A percentile compares a stretch with the other conserved stretches of the same genome.
Evolutionary conservation across 2,797 vertebrate genomes (phyloP).

Genomic region (Cyprinodon diabolis): DNA sequence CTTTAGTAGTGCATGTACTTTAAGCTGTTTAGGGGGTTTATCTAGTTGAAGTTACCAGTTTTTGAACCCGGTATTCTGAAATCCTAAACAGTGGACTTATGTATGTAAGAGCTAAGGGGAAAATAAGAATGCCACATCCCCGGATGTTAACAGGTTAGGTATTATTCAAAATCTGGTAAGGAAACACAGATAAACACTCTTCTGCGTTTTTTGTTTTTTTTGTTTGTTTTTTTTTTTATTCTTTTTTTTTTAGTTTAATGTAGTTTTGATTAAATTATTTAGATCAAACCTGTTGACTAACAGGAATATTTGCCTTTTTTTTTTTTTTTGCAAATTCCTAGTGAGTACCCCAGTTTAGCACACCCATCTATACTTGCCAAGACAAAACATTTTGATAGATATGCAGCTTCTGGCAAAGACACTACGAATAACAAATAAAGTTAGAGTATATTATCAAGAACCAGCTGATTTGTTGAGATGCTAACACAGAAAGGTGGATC

Average conservation of each 20-base stretch:
- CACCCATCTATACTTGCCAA: slow-evolving; percentile 47
- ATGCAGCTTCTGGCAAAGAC: slow-evolving; percentile 59
- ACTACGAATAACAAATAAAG: slow-evolving; percentile 53
- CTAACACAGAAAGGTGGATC: slow-evolving; percentile 32
- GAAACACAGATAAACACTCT: no score
- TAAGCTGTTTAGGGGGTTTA: neutral
- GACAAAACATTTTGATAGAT: slow-evolving; percentile 58
- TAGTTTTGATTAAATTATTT: neutral
- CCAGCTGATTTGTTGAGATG: slow-evolving; percentile 24
- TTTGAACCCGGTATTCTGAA: neutral
- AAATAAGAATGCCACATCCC: no score
- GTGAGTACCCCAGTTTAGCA: slow-evolving; percentile 43
- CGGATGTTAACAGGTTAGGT: no score
- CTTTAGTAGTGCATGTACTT: neutral
- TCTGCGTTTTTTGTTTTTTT: no score
- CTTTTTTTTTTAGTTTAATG: no score
- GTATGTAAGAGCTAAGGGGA: neutral
- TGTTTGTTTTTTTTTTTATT: no score
- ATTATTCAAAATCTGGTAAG: no score
- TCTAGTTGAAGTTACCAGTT: neutral
- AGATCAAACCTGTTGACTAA: neutral
- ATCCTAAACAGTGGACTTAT: neutral
- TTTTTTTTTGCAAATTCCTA: slow-evolving; percentile 14
- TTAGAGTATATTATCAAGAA: slow-evolving; percentile 21
- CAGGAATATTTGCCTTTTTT: slow-evolving; percentile 11